A percentile compares a stretch with the other conserved stretches of the same genome.
Conservation (phyloP, 2,888 invertebrate genomes). For the Norana najaformis region DNA sequence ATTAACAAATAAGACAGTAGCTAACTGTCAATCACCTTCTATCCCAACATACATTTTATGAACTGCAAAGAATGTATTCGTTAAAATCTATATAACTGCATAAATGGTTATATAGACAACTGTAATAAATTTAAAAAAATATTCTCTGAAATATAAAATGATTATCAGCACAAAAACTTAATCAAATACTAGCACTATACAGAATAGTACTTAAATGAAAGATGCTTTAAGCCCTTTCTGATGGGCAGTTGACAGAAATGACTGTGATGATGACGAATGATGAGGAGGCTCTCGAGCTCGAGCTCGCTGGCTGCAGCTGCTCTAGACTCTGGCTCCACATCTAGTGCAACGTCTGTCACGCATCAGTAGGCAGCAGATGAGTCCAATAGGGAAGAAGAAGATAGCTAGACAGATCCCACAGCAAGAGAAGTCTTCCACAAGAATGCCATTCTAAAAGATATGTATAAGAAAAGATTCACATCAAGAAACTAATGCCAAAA, state of each 20-base stretch:
- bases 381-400: conserved; percentile 21
- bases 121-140: not conserved
- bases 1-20: not conserved
- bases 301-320: not conserved
- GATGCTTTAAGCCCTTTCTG: not conserved
- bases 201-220: not conserved
- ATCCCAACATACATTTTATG: not conserved
- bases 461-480: not conserved
- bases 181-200: not conserved
- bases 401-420: conserved; percentile 15
- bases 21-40: not conserved
- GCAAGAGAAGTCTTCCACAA: conserved; percentile 10
- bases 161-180: not conserved
- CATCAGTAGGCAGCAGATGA: conserved; percentile 23
- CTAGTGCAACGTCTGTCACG: conserved; percentile 18
- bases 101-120: not conserved
- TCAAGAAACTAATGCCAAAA: not conserved
- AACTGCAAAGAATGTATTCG: not conserved
- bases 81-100: conserved; percentile 2
- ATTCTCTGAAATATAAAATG: conserved; percentile 13
- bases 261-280: not conserved
- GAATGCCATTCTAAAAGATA: conserved; percentile 2
- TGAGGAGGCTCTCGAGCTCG: not conserved
- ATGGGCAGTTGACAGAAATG: not conserved
- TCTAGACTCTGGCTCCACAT: conserved; percentile 14